Base-by-base conservation (phyloP, 2,113 vertebrate species). In the Cyprinodon variegatus region DNA sequence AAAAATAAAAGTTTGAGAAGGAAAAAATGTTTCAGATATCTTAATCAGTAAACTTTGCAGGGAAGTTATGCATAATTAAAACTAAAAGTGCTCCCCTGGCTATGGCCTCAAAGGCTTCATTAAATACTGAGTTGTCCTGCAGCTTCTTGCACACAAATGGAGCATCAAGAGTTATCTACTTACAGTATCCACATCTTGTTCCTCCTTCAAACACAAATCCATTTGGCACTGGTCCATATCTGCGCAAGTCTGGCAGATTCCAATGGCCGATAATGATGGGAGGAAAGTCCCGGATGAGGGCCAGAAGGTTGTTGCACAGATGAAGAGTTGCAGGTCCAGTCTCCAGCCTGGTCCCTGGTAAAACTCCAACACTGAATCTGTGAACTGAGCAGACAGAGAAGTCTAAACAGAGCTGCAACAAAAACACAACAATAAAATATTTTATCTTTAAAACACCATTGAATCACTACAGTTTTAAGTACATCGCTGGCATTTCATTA, bases 191-290 rank as follows among this genome's bases (percentile, higher is more conserved):
- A 39, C 98, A 99, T 86, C 97, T 95, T 37, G 98, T 98, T 67
- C 98, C 98, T 67, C 97, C 98, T 93, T 99, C 98, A 37, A 99
- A 99, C 90, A 98, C 97, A 75, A 99, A 99, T 39, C 98, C 98
- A 0, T 95, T 95, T 1, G 96, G 95, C 74, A 99, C 96, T 0
- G 98, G 96, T 75, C 98, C 98, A 0, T 99, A 99, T 38, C 98
- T 93, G 11, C 97, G 95, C 78, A 99, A 95, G 79, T 99, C 98
- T 0, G 96, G 95, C 46, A 99, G 96, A 81, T 96, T 96, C 98
- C 98, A 99, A 77, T 98, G 97, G 13, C 95, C 97, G 11, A 90
- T 92, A 40, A 98, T 93, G 0, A 92, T 89, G 0, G 98, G 96
- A 1, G 97, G 97, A 62, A 95, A 17, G 70, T 97, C 96, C 65